phyloP scores from a whole-genome alignment of 2,113 vertebrate species.

The Eleginops maclovinus region DNA sequence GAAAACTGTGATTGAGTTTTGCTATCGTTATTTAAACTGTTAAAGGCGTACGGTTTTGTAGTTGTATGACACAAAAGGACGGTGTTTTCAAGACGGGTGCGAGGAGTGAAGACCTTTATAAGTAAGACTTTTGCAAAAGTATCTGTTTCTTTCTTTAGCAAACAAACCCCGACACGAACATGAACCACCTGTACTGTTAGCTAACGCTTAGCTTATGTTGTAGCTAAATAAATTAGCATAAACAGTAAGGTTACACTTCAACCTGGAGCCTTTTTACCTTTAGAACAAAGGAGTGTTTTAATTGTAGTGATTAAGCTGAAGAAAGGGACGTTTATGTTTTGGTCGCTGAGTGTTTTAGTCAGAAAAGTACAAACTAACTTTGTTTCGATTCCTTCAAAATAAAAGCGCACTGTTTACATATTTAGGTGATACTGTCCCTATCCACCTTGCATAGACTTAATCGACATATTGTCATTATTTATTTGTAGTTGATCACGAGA shows the following conservation, averaged over 20 bases:
- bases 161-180: constrained; percentile 1
- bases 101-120: background rate
- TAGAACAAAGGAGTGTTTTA: background rate
- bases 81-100: background rate
- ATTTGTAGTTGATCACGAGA: background rate
- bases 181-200: background rate
- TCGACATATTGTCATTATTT: background rate
- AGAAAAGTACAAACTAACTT: no score
- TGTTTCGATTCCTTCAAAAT: background rate
- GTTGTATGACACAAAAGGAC: background rate
- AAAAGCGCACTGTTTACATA: fast-evolving
- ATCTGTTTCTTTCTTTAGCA: background rate
- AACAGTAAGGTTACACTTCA: no score
- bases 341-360: no score
- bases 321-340: no score
- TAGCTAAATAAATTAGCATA: background rate
- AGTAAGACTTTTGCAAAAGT: constrained; percentile 11
- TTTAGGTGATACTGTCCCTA: background rate
- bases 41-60: fast-evolving
- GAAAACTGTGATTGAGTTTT: constrained; percentile 49
- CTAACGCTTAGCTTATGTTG: background rate
- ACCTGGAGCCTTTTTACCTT: background rate
- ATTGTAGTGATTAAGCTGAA: background rate
- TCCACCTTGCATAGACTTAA: background rate
- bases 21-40: background rate